phyloP scores from a whole-genome alignment of 2,888 invertebrate species.

The Euzetes globulus region DNA sequence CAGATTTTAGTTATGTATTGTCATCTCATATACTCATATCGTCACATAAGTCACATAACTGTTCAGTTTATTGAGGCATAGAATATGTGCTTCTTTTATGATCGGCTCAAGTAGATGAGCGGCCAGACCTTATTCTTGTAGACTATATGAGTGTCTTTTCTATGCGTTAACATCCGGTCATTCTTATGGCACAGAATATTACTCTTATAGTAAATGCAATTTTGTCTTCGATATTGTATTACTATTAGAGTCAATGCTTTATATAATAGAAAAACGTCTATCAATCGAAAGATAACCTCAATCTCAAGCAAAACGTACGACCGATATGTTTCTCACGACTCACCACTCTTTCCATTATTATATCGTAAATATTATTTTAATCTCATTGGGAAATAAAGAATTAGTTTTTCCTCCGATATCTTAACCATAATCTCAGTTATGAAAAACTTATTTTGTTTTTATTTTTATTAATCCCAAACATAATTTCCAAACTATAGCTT shows the following conservation, averaged over 20 bases:
- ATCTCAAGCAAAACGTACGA: background rate
- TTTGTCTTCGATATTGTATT: conserved; percentile 23
- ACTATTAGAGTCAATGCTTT: conserved; percentile 11
- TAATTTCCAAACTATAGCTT: background rate
- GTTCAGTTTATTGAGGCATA: conserved; percentile 31
- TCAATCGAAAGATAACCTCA: conserved; percentile 2
- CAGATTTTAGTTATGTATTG: conserved; percentile 31
- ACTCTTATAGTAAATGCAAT: conserved; percentile 15
- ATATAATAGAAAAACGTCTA: background rate
- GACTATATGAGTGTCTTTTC: conserved; percentile 1
- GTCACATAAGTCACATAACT: conserved; percentile 26
- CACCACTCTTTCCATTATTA: conserved; percentile 10
- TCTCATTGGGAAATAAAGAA: conserved; percentile 9
- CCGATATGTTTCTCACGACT: conserved; percentile 8
- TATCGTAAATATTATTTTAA: conserved; percentile 23
- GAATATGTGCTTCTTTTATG: conserved; percentile 28
- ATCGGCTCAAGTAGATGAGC: background rate
- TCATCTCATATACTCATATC: conserved; percentile 26
- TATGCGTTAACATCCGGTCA: conserved; percentile 26
- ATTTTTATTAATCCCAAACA: background rate
- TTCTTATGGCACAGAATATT: conserved; percentile 1
- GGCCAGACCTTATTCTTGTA: background rate
- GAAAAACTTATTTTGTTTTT: background rate
- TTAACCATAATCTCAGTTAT: conserved; percentile 18
- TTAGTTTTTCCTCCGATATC: background rate